Base-by-base conservation (phyloP, 2,888 invertebrate species). In the Erpobdella octoculata region DNA sequence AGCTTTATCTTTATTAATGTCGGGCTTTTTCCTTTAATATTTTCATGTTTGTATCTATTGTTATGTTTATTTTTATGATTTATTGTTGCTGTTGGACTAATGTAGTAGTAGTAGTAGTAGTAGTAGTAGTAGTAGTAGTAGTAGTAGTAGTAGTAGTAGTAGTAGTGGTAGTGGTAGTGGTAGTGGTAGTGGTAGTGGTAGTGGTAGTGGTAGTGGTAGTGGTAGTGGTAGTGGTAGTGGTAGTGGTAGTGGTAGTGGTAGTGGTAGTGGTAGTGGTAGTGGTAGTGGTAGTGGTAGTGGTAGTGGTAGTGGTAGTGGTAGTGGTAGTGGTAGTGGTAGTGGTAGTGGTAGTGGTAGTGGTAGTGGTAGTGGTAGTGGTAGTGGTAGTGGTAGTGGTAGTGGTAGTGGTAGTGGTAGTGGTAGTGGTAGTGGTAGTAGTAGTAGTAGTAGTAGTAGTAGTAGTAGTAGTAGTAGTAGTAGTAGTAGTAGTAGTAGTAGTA, bases 371-470 rank as follows among this genome's bases (percentile, higher is more conserved):
- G 2, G 71, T 71, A 71, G 71, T 71, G 66, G 71, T 71, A 71
- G 71, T 69, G 66, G 71, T 71, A 71, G 71, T 70, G 66, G 65
- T 71, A 71, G 71, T 71, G 66, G 71, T 71, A 71, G 71, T 67
- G 3, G 71, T 71, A 71, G 71, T 71, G 66, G 71, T 71, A 71
- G 71, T 67, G 3, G 71, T 71, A 71, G 71, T 71, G 66, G 65
- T 71, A 64, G 64, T n/a, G n/a, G n/a, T n/a, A n/a, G n/a, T n/a
- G n/a, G n/a, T n/a, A n/a, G n/a, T n/a, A n/a, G 70, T 70, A 70
- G 70, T 67, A 70, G 70, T 70, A 70, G 70, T 67, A 70, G 70
- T 3, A 70, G 70, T 67, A 70, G 68, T 41, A 71, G 65, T 64
- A 28, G 67, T 67, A 67, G 67, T 67, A 67, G 67, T 67, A 67